phyloP scores from a whole-genome alignment of 2,797 vertebrate genomes.

The Malurus leucopterus region DNA sequence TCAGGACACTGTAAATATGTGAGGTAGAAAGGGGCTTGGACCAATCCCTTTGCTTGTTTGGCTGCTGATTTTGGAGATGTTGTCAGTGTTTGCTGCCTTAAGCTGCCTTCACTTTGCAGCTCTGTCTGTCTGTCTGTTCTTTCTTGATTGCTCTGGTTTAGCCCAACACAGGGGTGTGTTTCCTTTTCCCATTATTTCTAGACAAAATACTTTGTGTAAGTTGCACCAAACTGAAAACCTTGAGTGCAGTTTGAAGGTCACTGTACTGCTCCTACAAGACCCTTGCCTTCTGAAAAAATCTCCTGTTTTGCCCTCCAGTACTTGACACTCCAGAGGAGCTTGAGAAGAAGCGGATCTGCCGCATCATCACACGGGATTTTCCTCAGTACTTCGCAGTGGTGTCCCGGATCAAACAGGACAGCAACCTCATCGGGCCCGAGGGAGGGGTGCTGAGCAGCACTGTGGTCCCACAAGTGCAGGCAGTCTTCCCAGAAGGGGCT shows the following conservation, averaged over 20 bases:
- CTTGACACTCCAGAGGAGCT: slow-evolving; percentile 90
- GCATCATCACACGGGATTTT: slow-evolving; percentile 95
- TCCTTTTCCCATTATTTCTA: neutral
- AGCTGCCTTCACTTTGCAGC: neutral
- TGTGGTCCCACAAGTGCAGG: slow-evolving; percentile 92
- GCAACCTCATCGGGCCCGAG: slow-evolving; percentile 93
- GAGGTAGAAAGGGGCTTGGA: neutral
- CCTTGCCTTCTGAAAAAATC: neutral
- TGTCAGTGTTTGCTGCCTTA: neutral
- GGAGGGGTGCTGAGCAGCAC: slow-evolving; percentile 95
- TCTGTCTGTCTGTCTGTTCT: neutral
- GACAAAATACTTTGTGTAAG: neutral
- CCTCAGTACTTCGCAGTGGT: slow-evolving; percentile 98
- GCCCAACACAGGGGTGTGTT: neutral
- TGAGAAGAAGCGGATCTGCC: slow-evolving; percentile 92
- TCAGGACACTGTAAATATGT: neutral
- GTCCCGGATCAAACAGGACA: slow-evolving; percentile 94
- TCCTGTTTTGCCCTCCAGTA: slow-evolving; percentile 71
- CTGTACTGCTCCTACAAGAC: neutral
- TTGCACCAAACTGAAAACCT: neutral
- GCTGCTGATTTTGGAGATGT: neutral
- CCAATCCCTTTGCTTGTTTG: neutral
- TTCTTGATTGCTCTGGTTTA: neutral
- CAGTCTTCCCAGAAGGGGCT: slow-evolving; percentile 94
- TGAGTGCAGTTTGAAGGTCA: neutral